A percentile compares a stretch with the other conserved stretches of the same genome.
phyloP scores from a whole-genome alignment of 2,113 vertebrate species.

The Mesocricetus auratus region DNA sequence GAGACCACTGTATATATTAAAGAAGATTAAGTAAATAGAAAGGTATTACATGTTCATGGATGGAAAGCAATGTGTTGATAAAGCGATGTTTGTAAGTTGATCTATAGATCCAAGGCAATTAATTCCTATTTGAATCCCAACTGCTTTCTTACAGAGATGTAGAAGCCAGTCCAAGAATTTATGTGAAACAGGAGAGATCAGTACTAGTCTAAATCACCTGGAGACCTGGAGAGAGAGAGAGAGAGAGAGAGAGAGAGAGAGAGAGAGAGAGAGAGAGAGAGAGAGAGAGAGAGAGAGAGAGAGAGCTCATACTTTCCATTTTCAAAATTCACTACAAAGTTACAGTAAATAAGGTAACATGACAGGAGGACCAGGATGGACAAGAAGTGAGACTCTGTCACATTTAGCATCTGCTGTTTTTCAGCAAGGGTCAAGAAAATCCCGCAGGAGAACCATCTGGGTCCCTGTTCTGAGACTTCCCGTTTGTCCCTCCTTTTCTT shows the following conservation, averaged over 20 bases:
- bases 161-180: slow-evolving; percentile 2
- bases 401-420: neutral
- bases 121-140: neutral
- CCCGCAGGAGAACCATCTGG: neutral
- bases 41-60: neutral
- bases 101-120: neutral
- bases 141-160: neutral
- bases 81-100: slow-evolving; percentile 4
- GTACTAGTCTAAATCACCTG: neutral
- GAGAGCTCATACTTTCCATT: neutral
- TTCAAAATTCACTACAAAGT: slow-evolving; percentile 4
- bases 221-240: neutral
- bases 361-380: neutral
- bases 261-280: neutral
- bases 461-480: neutral
- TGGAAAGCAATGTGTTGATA: neutral
- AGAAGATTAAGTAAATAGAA: neutral
- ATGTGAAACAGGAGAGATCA: neutral
- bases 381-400: neutral
- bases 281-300: neutral
- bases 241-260: neutral
- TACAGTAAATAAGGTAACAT: neutral
- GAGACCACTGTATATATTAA: neutral
- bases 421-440: neutral
- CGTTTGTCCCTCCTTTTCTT: neutral